Evolutionary conservation across 1,140 invertebrate genomes (phyloP), one percentile per base, ranked within the genome.

Genomic region (Cylas formicarius): DNA sequence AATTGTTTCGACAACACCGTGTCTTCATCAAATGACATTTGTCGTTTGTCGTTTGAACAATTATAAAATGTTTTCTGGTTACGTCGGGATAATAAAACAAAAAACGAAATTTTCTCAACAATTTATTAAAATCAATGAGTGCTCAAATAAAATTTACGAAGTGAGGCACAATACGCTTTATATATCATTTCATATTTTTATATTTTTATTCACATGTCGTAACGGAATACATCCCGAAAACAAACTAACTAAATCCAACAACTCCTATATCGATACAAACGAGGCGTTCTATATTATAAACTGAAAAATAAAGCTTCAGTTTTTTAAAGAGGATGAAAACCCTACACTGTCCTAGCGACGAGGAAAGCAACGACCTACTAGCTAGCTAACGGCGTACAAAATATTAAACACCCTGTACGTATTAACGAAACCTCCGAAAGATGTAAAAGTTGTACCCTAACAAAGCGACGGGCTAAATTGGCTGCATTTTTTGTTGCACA

Each of bases 81-180:
- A n/a, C n/a, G n/a, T n/a, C n/a, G 19, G 28, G 1, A 35, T 16
- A 38, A 39, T 22, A 8, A 45, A 46, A 46, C 32, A 13, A 31
- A 6, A 14, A 36, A 22, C 16, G 40, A 44, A 14, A 33, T 51
- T 51, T 58, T 56, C 50, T 46, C 44, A 56, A 53, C 52, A 56
- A 58, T 60, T 62, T 64, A 61, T 64, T 64, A 60, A 60, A 62
- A 62, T 61, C 50, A 64, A 56, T 52, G 38, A 60, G 60, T 62
- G 61, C 59, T 63, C 53, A 60, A 61, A 49, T 54, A 58, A 62
- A 62, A 50, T 54, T 53, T 61, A 62, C 55, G 60, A 56, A 62
- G 60, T 64, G 59, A 64, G 62, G 62, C 62, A 64, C 62, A 62
- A 60, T 62, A 61, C 55, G 56, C 53, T 40, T 61, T 57, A 33